Conservation (phyloP, 2,888 invertebrate species). For the Cylloceria caligata region DNA sequence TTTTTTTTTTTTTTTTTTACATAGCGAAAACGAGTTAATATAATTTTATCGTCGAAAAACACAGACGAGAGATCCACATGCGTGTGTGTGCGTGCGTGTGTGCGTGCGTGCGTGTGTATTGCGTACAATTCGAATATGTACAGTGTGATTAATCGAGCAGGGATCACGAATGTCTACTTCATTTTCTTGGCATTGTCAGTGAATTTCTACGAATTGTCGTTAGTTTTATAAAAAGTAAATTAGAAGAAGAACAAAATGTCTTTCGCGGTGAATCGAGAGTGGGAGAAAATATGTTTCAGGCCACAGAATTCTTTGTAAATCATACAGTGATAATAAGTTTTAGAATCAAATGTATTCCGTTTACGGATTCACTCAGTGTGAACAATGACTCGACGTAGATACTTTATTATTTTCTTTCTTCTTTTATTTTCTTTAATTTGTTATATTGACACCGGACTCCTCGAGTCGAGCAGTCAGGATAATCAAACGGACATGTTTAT, state of each 20-base stretch:
- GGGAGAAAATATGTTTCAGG: conserved; percentile 16
- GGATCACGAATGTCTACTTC: conserved; percentile 29
- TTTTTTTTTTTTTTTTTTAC: conserved; percentile 48
- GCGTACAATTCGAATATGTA: conserved; percentile 43
- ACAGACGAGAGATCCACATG: not conserved
- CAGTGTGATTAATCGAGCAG: conserved; percentile 21
- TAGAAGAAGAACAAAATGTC: conserved; percentile 48
- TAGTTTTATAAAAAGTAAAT: conserved; percentile 73
- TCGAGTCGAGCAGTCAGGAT: conserved; percentile 45
- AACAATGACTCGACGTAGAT: conserved; percentile 72
- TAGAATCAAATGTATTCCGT: conserved; percentile 79
- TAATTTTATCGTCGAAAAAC: conserved; percentile 24
- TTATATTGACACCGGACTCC: conserved; percentile 36
- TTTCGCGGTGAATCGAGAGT: conserved; percentile 57
- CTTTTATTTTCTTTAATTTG: conserved; percentile 58
- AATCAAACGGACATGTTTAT: conserved; percentile 2
- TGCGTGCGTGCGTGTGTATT: conserved; percentile 11
- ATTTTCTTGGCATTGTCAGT: conserved; percentile 72
- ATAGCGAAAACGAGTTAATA: conserved; percentile 30
- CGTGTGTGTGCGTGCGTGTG: not conserved
- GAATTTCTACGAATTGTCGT: conserved; percentile 73
- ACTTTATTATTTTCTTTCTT: too few species aligned
- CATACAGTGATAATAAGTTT: conserved; percentile 72
- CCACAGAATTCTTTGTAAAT: conserved; percentile 1
- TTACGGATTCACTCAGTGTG: conserved; percentile 73